Base-by-base conservation (phyloP, 2,113 vertebrate genomes). In the Trematocara zebra region DNA sequence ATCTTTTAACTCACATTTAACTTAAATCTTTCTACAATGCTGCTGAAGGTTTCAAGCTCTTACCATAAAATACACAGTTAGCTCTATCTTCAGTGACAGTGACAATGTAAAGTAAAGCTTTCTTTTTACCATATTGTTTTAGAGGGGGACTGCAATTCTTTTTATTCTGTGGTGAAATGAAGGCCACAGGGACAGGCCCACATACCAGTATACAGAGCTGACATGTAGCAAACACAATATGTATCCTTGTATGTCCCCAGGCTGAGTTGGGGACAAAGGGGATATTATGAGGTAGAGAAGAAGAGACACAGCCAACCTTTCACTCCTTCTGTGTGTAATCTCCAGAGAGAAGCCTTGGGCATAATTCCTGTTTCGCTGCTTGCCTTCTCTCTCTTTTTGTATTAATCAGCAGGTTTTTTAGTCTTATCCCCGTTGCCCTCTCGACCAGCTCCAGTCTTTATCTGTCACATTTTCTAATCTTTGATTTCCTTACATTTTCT, bases 191-290 rank as follows among this genome's bases (percentile, higher is more conserved):
- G 76, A 76, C 42, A 83, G 15, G 11, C 8, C 40, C 83, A 31
- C 4, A 52, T 49, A 54, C 56, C 4, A 18, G 31, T 52, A 20
- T 49, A 53, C 81, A 76, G 37, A 54, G 20, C 49, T 84, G 31
- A 85, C 56, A 72, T 42, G 52, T 74, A 67, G 52, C 64, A 88
- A 83, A 83, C 78, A 85, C 44, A 67, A 49, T 67, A 81, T 42
- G 78, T 78, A 67, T 82, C 42, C 57, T 78, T 7, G 5, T 78
- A 69, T 86, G 57, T 87, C 85, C 37, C 42, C 61, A 82, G 67
- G 85, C 83, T 87, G 61, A 28, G 26, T 57, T 78, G 44, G 89
- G 78, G 83, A 91, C 85, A 92, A 86, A 88, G 40, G 37, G 82
- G 37, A 83, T 74, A 79, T 83, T 72, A 78, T 86, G 84, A 89